phyloP scores from a whole-genome alignment of 35 echinoderm and acorn worm genomes.

The Apostichopus parvimensis region DNA sequence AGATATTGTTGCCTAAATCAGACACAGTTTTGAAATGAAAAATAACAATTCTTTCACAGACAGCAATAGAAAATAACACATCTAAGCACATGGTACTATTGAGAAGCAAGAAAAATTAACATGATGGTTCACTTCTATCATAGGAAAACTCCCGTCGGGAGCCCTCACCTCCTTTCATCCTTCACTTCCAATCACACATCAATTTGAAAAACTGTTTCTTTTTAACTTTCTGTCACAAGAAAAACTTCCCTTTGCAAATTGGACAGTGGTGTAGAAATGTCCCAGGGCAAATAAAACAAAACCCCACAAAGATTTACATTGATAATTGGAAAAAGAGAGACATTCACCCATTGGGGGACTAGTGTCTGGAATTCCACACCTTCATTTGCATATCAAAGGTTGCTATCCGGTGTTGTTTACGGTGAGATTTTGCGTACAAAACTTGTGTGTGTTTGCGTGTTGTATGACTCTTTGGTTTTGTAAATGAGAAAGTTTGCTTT shows the following conservation, averaged over 20 bases:
- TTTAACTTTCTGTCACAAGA: background rate
- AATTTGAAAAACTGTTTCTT: too few species aligned
- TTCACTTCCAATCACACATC: too few species aligned
- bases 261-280: background rate
- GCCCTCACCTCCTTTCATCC: too few species aligned
- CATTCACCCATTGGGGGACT: background rate
- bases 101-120: too few species aligned
- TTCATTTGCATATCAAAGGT: slow-evolving; percentile 10
- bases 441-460: background rate
- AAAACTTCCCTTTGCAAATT: background rate
- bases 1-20: too few species aligned
- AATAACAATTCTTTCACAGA: too few species aligned
- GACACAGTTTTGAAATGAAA: too few species aligned
- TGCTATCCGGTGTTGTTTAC: background rate
- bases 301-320: background rate
- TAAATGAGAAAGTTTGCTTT: background rate
- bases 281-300: background rate
- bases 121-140: too few species aligned
- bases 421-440: background rate
- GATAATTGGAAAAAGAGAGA: background rate
- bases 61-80: too few species aligned
- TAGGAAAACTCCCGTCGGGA: too few species aligned
- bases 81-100: too few species aligned
- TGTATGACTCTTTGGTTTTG: background rate
- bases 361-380: background rate